These are phyloP conservation scores for Ferdinandea cuprea DNA, from an alignment of 2,888 invertebrate species.

Conservation along the genomic window DNA sequence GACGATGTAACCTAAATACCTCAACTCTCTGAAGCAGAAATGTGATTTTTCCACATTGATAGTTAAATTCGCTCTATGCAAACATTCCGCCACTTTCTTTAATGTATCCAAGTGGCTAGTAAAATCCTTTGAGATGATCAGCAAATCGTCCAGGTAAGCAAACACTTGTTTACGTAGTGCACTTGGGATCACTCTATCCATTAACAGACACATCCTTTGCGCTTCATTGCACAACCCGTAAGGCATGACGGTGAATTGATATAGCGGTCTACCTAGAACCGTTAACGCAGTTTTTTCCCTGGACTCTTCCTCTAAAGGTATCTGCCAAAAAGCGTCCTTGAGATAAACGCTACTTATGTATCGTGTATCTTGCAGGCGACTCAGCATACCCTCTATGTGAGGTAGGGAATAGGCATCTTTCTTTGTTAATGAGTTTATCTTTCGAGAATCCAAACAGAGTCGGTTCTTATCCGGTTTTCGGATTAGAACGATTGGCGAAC, in stretches of 20 bases:
- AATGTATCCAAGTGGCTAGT: no score
- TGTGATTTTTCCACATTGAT: no score
- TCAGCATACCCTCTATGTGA: no score
- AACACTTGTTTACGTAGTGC: no score
- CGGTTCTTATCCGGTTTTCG: constrained; percentile 70
- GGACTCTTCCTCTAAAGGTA: no score
- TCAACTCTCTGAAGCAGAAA: no score
- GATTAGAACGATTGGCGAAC: constrained; percentile 76
- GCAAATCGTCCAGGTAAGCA: no score
- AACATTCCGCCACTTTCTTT: constrained; percentile 42
- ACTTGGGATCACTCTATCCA: constrained; percentile 54
- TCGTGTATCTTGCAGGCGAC: constrained; percentile 75
- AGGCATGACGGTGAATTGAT: no score
- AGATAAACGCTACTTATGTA: no score
- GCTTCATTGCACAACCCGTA: constrained; percentile 62
- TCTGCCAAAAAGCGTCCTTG: constrained; percentile 57
- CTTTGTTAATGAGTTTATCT: constrained; percentile 76
- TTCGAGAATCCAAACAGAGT: constrained; percentile 76
- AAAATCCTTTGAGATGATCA: constrained; percentile 44
- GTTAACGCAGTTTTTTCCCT: no score
- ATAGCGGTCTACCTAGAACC: constrained; percentile 43
- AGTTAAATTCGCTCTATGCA: constrained; percentile 44
- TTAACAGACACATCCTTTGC: constrained; percentile 49
- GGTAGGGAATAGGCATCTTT: constrained; percentile 76
- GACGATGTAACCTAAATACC: no score